Evolutionary conservation across 2,888 invertebrate genomes (phyloP), one percentile per base, ranked within the genome.

Genomic region (Eudasyphora cyanicolor): DNA sequence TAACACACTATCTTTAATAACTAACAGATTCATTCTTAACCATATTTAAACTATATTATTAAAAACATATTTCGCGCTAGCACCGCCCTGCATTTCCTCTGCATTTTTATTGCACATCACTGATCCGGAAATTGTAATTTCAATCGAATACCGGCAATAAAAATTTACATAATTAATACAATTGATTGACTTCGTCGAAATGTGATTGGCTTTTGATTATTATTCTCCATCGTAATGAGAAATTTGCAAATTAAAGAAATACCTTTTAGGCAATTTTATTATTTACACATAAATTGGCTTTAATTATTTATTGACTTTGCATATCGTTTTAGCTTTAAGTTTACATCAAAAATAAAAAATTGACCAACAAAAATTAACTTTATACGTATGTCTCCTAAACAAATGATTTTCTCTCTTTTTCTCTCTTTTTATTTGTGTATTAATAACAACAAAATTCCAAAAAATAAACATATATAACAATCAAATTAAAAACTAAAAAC

Each of bases 341-440:
- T 74, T 32, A 17, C 8, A 3, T 12, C n/a, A n/a, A n/a, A n/a
- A n/a, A n/a, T n/a, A 21, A 73, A 67, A 71, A 62, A 82, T 38
- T 19, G 35, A 62, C 24, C 70, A 76, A 67, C 49, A 69, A 12
- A 67, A 75, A 57, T 49, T 60, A 67, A 57, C 57, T 74, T 73
- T 74, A 77, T 45, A 69, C 69, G 29, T 76, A 82, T n/a, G n/a
- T n/a, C n/a, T 85, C 85, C 86, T 87, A 86, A 87, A 87, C 71
- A 82, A 85, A 82, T 81, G 54, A 78, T 85, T 78, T 87, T 76
- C 81, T 82, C 86, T 85, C 86, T 81, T 86, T 85, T 86, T 88
- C 84, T 86, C 82, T 87, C 82, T 85, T 84, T 85, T 82, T 86
- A 85, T 86, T 82, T 87, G 84, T 86, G 42, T 82, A 67, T 77